Conservation (phyloP, 2,888 invertebrate genomes). For the Trachelus troglodyta region DNA sequence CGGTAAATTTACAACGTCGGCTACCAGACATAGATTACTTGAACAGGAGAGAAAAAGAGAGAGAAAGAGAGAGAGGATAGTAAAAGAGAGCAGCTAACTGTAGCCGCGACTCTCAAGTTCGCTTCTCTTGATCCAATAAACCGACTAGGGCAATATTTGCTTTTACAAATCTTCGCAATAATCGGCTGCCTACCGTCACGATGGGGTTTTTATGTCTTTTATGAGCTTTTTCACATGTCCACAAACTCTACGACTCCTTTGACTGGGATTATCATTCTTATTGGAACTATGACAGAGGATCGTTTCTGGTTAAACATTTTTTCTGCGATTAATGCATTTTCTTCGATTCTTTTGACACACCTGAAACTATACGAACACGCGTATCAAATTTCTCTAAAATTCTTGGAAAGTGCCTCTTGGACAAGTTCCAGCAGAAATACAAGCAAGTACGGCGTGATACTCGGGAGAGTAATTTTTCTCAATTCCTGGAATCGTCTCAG, state of each 20-base stretch:
- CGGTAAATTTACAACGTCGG: constrained; percentile 49
- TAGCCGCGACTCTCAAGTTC: neutral
- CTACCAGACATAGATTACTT: constrained; percentile 33
- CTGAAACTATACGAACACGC: neutral
- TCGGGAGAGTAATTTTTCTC: neutral
- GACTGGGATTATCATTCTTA: neutral
- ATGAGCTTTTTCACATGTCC: neutral
- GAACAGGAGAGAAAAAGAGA: neutral
- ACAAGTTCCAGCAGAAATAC: neutral
- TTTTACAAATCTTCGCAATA: constrained; percentile 12
- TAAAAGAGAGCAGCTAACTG: neutral
- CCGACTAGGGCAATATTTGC: constrained; percentile 37
- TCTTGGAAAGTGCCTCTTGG: neutral
- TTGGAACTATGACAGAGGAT: too few relatives aligned
- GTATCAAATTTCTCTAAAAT: neutral
- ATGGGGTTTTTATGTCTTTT: neutral
- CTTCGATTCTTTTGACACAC: neutral
- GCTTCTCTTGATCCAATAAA: constrained; percentile 45
- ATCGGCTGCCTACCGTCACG: neutral
- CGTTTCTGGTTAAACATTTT: neutral
- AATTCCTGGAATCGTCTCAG: neutral
- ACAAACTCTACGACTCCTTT: neutral
- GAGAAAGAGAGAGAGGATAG: neutral
- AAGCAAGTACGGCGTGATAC: neutral
- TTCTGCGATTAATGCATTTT: neutral